Conservation (phyloP, 2,888 invertebrate species). For the Diploptera punctata region DNA sequence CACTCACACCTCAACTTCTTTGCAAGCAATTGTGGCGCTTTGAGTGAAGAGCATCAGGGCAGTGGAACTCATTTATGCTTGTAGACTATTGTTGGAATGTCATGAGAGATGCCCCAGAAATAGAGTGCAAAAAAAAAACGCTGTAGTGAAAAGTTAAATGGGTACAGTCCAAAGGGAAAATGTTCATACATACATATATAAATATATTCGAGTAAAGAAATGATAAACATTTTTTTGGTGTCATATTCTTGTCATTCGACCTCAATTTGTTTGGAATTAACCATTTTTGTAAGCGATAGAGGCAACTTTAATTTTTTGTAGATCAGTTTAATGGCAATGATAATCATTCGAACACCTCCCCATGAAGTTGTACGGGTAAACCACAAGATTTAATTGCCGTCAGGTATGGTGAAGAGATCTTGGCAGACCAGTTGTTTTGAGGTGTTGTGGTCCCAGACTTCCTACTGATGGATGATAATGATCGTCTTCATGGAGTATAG, state of each 20-base stretch:
- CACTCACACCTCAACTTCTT: not conserved
- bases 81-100: not conserved
- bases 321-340: not conserved
- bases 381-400: too few relatives aligned
- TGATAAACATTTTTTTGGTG: not conserved
- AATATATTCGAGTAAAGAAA: not conserved
- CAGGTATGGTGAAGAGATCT: too few relatives aligned
- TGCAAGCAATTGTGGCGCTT: not conserved
- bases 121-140: not conserved
- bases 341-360: too few relatives aligned
- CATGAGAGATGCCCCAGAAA: not conserved
- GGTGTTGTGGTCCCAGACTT: too few relatives aligned
- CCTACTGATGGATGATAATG: too few relatives aligned
- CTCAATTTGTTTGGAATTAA: not conserved
- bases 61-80: slow-evolving; percentile 4
- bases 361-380: too few relatives aligned
- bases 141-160: not conserved
- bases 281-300: not conserved
- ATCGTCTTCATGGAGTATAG: too few relatives aligned
- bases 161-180: not conserved
- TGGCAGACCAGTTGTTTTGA: too few relatives aligned
- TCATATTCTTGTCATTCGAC: not conserved
- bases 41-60: slow-evolving; percentile 9
- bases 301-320: not conserved
- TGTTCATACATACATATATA: too few relatives aligned